Evolutionary conservation across 1,140 invertebrate species (phyloP), one percentile per base, ranked within the genome.

Genomic region (Sitodiplosis mosellana): DNA sequence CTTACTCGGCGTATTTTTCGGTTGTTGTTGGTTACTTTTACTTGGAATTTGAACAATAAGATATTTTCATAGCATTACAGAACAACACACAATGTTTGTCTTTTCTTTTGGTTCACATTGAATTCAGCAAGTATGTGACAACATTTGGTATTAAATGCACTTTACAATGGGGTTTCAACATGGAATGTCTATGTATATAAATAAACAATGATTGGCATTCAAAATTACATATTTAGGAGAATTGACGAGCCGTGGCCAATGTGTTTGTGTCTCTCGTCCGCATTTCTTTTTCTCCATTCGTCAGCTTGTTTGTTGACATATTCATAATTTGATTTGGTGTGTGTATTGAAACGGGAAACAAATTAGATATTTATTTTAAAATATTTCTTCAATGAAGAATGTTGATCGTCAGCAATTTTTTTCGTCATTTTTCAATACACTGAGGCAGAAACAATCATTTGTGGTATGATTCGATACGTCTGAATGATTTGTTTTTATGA

Each of bases 221-320:
- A 43, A 43, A 43, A 43, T 43, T 43, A 18, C 41, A 18, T 18
- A 43, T 43, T 43, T 43, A 43, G 41, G 18, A 18, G 41, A 43
- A 18, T 43, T 43, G 41, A 43, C 41, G 41, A 43, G 41, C 41
- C 41, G 18, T 43, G 12, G 41, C n/a, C 41, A 43, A 43, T 15
- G 10, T 27, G 4, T 27, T 10, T 27, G 3, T 27, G 4, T 27
- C 27, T 10, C 27, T 40, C 14, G 3, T 12, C 14, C 37, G 3
- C 37, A 40, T 36, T 10, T 36, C 14, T 40, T 12, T n/a, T 18
- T 40, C 6, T 18, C 14, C 37, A 40, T 36, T 8, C 37, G 17
- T n/a, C 17, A 40, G 12, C 17, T 18, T 12, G 14, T 8, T 36
- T n/a, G n/a, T 36, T n/a, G 14, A 18, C 4, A 40, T 40, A 40